A percentile compares a stretch with the other conserved stretches of the same genome.
Evolutionary conservation across 2,113 vertebrate genomes (phyloP).

Genomic region (Tetrao urogallus): DNA sequence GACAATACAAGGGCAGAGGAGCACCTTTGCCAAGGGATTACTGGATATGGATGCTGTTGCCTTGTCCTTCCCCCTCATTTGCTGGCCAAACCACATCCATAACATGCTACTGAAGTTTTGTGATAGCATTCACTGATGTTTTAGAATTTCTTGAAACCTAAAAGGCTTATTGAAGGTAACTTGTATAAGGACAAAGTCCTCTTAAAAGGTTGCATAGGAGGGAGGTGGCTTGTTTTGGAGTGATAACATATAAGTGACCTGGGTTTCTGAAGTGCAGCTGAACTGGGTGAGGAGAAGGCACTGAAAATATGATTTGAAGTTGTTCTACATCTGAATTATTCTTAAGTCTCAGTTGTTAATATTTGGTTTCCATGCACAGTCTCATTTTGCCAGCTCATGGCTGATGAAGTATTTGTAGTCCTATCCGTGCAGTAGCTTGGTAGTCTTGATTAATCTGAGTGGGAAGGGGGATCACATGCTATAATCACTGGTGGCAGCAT

Average conservation of each 20-base stretch:
- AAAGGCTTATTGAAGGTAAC: background rate
- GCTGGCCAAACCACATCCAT: background rate
- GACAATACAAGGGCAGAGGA: background rate
- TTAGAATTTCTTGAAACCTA: background rate
- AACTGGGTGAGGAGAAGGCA: background rate
- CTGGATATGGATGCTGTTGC: background rate
- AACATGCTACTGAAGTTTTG: background rate
- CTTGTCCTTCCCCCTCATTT: background rate
- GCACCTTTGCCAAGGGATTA: background rate
- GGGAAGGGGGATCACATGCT: accelerated
- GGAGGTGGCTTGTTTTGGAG: constrained; percentile 29
- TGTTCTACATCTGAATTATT: background rate
- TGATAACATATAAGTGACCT: constrained; percentile 38
- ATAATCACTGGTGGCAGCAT: background rate
- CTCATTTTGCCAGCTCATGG: background rate
- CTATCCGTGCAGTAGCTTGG: background rate
- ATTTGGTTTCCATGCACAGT: background rate
- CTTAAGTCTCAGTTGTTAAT: background rate
- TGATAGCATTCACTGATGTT: background rate
- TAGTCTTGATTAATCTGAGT: background rate
- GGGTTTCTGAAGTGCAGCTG: background rate
- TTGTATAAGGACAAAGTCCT: constrained; percentile 1
- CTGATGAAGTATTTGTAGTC: background rate
- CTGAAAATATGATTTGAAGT: background rate
- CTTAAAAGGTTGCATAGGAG: background rate